Evolutionary conservation across 2,888 invertebrate genomes (phyloP).

Genomic region (Cryptocheilus praepositus): DNA sequence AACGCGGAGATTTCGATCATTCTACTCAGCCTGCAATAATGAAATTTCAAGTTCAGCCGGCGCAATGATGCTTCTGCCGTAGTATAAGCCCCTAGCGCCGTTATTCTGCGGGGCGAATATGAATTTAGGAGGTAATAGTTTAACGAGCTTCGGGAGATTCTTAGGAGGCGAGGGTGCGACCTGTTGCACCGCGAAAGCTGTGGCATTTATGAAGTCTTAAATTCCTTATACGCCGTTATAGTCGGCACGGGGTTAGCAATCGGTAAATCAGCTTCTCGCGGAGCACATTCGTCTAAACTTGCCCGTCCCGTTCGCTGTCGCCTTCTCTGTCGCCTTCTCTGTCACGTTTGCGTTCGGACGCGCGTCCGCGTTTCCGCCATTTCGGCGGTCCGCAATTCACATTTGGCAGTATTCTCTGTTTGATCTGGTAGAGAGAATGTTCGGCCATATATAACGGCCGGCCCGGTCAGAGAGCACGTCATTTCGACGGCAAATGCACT

Average conservation of each 20-base stretch:
- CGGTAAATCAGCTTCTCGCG: constrained; percentile 27
- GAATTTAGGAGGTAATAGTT: constrained; percentile 64
- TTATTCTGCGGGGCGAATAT: constrained; percentile 50
- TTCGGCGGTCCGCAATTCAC: no score
- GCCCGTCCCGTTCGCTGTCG: not conserved
- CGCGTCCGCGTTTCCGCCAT: no score
- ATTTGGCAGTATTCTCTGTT: no score
- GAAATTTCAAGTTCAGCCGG: no score
- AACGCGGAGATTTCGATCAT: no score
- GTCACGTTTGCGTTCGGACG: no score
- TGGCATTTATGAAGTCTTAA: constrained; percentile 66
- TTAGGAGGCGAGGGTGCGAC: constrained; percentile 47
- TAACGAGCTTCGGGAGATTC: constrained; percentile 62
- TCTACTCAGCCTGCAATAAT: no score
- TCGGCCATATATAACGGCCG: no score
- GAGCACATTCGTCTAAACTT: constrained; percentile 17
- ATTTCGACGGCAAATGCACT: constrained; percentile 42
- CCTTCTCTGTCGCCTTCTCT: no score
- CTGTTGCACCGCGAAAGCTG: constrained; percentile 61
- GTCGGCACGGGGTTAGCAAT: constrained; percentile 38
- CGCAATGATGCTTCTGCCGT: no score
- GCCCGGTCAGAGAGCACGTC: constrained; percentile 28
- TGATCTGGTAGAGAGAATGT: no score
- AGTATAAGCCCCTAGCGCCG: not conserved
- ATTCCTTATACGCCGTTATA: constrained; percentile 53